phyloP scores from a whole-genome alignment of 2,113 vertebrate genomes.

The Panthera tigris region DNA sequence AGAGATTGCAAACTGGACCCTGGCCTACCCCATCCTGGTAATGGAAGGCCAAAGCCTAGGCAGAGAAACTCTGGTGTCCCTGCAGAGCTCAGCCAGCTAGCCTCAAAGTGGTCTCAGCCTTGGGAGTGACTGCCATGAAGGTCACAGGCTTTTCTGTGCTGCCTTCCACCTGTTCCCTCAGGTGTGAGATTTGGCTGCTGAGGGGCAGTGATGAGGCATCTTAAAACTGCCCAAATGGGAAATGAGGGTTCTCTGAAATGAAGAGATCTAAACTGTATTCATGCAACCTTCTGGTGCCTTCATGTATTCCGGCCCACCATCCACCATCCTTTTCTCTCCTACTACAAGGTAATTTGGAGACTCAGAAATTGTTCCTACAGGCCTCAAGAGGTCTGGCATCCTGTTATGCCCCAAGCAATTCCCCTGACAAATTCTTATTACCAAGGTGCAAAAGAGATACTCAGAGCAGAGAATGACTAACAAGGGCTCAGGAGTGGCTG shows the following conservation, averaged over 20 bases:
- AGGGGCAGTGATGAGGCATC: not conserved
- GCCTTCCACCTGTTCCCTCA: not conserved
- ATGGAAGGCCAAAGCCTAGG: slow-evolving; percentile 40
- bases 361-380: not conserved
- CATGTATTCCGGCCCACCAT: not conserved
- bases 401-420: not conserved
- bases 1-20: slow-evolving; percentile 47
- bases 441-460: slow-evolving; percentile 20
- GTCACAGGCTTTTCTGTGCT: not conserved
- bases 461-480: slow-evolving; percentile 18
- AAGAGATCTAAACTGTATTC: slow-evolving; percentile 9
- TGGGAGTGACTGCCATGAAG: not conserved
- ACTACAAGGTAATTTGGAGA: not conserved
- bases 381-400: not conserved
- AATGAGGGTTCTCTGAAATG: slow-evolving; percentile 7
- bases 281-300: not conserved
- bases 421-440: slow-evolving; percentile 13
- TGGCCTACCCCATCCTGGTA: not conserved
- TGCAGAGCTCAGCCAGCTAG: not conserved
- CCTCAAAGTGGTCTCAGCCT: not conserved
- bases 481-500: not conserved
- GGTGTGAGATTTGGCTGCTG: not conserved
- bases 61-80: not conserved
- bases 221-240: not conserved
- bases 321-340: not conserved